A percentile compares a stretch with the other conserved stretches of the same genome.
phyloP scores from a whole-genome alignment of 2,797 vertebrate species.

The Acanthurus leucopareius region DNA sequence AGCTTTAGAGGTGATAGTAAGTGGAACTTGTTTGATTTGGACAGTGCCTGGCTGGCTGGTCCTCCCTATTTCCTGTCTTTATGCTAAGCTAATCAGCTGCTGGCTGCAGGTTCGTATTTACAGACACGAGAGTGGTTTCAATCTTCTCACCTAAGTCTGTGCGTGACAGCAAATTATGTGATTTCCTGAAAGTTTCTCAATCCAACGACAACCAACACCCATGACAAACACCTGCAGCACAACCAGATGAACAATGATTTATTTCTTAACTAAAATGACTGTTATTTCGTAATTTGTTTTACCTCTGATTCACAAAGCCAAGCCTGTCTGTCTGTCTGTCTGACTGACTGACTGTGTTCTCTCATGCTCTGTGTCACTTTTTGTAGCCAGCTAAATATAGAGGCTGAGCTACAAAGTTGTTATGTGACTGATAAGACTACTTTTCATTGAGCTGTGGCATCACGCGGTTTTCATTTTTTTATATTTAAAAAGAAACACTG shows the following conservation, averaged over 20 bases:
- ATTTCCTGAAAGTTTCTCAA: background rate
- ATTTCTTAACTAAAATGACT: background rate
- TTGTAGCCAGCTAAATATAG: background rate
- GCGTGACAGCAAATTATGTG: background rate
- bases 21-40: background rate
- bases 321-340: slow-evolving; percentile 5
- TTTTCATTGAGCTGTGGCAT: background rate
- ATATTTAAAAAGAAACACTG: background rate
- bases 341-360: background rate
- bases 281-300: too few relatives aligned
- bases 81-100: background rate
- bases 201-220: too few relatives aligned
- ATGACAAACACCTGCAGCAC: background rate
- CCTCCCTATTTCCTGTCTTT: background rate
- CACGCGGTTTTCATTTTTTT: background rate
- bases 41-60: background rate
- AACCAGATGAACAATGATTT: slow-evolving; percentile 9
- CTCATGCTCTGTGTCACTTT: background rate
- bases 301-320: slow-evolving; percentile 16
- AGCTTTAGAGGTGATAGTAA: background rate
- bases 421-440: background rate
- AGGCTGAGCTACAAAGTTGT: background rate
- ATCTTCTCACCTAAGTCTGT: slow-evolving; percentile 3
- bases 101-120: background rate
- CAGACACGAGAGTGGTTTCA: background rate